Evolutionary conservation across 2,113 vertebrate genomes (phyloP), one percentile per base, ranked within the genome.

Genomic region (Sinocyclocheilus grahami): DNA sequence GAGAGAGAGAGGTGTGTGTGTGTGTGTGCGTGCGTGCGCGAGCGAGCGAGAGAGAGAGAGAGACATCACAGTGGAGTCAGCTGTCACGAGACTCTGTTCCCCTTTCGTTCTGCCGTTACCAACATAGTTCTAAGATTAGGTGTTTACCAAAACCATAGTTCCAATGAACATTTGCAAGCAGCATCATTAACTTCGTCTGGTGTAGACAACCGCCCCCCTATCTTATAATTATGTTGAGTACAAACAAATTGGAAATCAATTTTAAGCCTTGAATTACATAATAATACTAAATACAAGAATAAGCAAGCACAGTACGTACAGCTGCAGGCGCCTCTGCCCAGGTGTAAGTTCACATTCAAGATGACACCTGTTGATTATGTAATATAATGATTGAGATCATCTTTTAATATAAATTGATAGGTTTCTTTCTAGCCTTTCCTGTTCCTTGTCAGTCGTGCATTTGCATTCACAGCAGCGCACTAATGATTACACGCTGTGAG

Each of bases 401-500:
- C 6, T 48, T 46, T 76, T 51, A 76, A n/a, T 76, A 77, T 51
- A 77, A 51, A 11, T 30, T 77, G 22, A 51, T 77, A 53, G 74
- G 71, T 46, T 77, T 77, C n/a, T 20, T 77, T 13, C 24, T 51
- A 27, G 53, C n/a, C 46, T 77, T 77, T 77, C 12, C 46, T 7
- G 13, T 77, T 51, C 46, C 71, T 46, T 77, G 46, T 77, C n/a
- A 27, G 24, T 10, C 7, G 7, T 42, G 51, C 67, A 74, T 74
- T 75, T 58, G 69, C 82, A 84, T 84, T 84, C 82, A 24, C n/a
- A 39, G 13, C 39, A 75, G 69, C n/a, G 0, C 48, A 74, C 69
- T 74, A 78, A 81, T 85, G 77, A 87, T 87, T 78, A 85, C 78
- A 71, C 69, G n/a, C 74, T 77, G 74, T 85, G 83, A 82, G 87